phyloP scores from a whole-genome alignment of 92 coral and sea anemone species.

The Palythoa caribaeorum region DNA sequence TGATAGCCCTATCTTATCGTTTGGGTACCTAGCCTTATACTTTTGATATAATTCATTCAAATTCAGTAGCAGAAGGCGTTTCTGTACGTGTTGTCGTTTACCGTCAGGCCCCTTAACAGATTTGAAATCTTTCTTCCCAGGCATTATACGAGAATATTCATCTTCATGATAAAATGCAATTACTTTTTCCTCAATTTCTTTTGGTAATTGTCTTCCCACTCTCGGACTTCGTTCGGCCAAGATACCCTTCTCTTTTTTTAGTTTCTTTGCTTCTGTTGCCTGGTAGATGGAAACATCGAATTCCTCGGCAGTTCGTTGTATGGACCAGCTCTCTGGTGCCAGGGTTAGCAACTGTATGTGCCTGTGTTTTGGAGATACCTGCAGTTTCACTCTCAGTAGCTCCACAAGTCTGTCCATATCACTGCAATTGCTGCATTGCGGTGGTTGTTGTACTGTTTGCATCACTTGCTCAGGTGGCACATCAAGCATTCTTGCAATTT shows the following conservation, averaged over 20 bases:
- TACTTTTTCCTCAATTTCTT: slow-evolving; percentile 19
- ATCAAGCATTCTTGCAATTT: slow-evolving; percentile 35
- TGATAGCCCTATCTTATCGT: slow-evolving; percentile 18
- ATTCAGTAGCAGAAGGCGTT: slow-evolving; percentile 19
- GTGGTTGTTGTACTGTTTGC: slow-evolving; percentile 5
- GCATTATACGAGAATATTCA: slow-evolving; percentile 32
- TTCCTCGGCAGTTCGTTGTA: slow-evolving; percentile 6
- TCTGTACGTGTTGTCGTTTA: slow-evolving; percentile 53
- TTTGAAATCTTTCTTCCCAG: slow-evolving; percentile 64
- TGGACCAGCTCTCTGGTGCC: slow-evolving; percentile 40
- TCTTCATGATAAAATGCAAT: slow-evolving; percentile 20
- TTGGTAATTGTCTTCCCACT: slow-evolving; percentile 12
- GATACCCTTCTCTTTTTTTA: slow-evolving; percentile 22
- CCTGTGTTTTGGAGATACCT: slow-evolving; percentile 30
- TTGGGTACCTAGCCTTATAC: slow-evolving; percentile 8
- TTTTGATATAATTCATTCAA: slow-evolving; percentile 7
- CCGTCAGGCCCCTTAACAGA: slow-evolving; percentile 59
- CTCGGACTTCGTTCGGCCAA: slow-evolving; percentile 32
- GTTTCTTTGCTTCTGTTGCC: slow-evolving; percentile 19
- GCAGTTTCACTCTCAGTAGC: slow-evolving; percentile 34
- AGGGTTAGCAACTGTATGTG: slow-evolving; percentile 36
- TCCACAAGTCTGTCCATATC: slow-evolving; percentile 39
- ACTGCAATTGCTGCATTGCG: slow-evolving; percentile 22
- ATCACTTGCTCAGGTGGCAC: slow-evolving; percentile 32
- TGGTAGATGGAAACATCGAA: slow-evolving; percentile 17